Conservation (phyloP, 2,113 vertebrate species). For the Arizona elegans region DNA sequence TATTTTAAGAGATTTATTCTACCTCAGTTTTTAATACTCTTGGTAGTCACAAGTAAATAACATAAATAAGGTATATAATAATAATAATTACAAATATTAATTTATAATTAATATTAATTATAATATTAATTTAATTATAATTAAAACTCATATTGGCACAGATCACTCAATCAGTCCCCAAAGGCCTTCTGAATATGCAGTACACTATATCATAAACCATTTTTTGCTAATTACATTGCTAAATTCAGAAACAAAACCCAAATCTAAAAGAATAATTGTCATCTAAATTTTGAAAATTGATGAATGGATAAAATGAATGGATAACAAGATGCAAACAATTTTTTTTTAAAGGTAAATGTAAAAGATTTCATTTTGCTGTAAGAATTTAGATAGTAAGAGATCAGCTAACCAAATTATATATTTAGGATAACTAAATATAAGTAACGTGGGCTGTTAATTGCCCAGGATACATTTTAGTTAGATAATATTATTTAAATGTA, state of each 20-base stretch:
- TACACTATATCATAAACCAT: not conserved
- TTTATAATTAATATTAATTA: not conserved
- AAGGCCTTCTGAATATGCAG: not conserved
- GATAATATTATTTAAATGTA: not conserved
- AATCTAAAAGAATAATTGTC: not conserved
- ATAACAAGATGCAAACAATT: not conserved
- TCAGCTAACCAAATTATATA: not conserved
- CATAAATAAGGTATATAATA: not conserved
- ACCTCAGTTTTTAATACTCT: not conserved
- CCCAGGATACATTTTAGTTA: not conserved
- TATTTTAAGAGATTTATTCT: not conserved
- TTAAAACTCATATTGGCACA: not conserved
- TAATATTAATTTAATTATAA: not conserved
- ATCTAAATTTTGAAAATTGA: not conserved
- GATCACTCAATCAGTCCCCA: not conserved
- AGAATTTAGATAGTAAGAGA: not conserved
- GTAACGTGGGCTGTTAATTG: not conserved
- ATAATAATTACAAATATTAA: not conserved
- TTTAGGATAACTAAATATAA: not conserved
- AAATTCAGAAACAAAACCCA: not conserved
- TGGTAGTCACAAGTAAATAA: not conserved
- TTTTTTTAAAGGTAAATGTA: not conserved
- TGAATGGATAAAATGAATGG: not conserved
- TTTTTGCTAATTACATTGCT: not conserved
- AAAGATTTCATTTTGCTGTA: not conserved